Evolutionary conservation across 2,888 invertebrate genomes (phyloP).

Genomic region (Apocheima hispidaria): DNA sequence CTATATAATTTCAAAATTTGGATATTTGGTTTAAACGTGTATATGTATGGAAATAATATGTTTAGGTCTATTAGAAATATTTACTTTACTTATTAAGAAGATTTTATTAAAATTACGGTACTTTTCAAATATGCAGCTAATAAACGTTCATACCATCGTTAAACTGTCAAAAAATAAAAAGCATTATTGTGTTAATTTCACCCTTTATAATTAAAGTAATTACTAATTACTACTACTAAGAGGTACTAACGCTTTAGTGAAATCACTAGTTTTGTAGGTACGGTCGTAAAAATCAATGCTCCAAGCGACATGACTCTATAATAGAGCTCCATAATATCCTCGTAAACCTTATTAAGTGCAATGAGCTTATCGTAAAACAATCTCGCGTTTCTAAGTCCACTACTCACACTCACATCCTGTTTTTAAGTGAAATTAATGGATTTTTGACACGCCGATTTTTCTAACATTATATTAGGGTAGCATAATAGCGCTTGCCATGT

Average conservation of each 20-base stretch:
- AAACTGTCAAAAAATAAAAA: constrained; percentile 11
- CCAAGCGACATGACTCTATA: constrained; percentile 40
- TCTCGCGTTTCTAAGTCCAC: constrained; percentile 59
- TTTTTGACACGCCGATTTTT: constrained; percentile 57
- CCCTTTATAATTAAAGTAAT: constrained; percentile 17
- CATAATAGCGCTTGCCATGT: constrained; percentile 17
- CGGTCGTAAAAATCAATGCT: constrained; percentile 46
- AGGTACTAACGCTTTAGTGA: constrained; percentile 22
- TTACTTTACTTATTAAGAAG: too few relatives aligned
- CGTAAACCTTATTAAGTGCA: constrained; percentile 56
- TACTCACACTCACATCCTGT: constrained; percentile 69
- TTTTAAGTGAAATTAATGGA: constrained; percentile 75
- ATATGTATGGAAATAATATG: too few relatives aligned
- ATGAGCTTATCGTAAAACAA: constrained; percentile 59
- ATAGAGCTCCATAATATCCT: constrained; percentile 48
- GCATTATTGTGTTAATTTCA: constrained; percentile 2
- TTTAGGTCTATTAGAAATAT: too few relatives aligned
- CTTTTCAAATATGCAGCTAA: constrained; percentile 3
- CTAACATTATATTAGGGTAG: constrained; percentile 39
- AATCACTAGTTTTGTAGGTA: constrained; percentile 29
- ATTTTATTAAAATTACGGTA: background rate
- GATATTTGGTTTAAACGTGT: too few relatives aligned
- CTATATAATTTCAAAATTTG: too few relatives aligned
- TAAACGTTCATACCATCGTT: constrained; percentile 6
- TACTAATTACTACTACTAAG: too few relatives aligned